Evolutionary conservation across 2,797 vertebrate genomes (phyloP).

Genomic region (Tokudaia tokunoshimensis): DNA sequence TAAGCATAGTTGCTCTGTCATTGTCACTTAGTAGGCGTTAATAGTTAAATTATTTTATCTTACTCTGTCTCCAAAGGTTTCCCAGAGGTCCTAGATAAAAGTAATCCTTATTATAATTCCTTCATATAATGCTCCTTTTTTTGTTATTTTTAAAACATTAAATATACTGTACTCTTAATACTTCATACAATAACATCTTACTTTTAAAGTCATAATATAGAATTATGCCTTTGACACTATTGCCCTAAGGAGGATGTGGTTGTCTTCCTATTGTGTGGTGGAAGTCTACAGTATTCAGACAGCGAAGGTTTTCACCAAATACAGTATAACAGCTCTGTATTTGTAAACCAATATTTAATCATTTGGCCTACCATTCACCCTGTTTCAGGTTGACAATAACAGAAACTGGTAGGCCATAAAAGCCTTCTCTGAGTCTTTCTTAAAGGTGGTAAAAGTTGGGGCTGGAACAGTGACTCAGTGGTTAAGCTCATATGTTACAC

Average conservation of each 20-base stretch:
- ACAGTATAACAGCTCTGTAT: background rate
- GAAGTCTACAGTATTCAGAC: background rate
- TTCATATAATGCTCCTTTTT: background rate
- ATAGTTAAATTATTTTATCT: constrained; percentile 2
- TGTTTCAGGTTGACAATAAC: background rate
- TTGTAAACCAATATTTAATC: background rate
- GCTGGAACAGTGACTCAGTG: background rate
- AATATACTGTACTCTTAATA: background rate
- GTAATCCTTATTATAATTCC: background rate
- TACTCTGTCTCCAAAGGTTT: constrained; percentile 10
- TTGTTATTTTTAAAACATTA: background rate
- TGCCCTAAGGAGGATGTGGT: background rate
- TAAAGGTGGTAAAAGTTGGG: background rate
- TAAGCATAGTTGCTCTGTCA: background rate
- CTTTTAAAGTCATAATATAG: background rate
- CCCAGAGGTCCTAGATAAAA: background rate
- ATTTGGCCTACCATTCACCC: background rate
- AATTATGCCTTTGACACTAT: constrained; percentile 21
- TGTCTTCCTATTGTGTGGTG: background rate
- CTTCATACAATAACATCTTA: background rate
- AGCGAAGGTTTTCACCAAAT: background rate
- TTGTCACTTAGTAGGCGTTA: background rate
- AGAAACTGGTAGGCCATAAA: background rate
- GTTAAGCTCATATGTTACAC: background rate
- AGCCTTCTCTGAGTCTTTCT: background rate